These are phyloP conservation scores for Anoplopoma fimbria DNA, from an alignment of 2,113 vertebrate genomes.

Conservation along the genomic window DNA sequence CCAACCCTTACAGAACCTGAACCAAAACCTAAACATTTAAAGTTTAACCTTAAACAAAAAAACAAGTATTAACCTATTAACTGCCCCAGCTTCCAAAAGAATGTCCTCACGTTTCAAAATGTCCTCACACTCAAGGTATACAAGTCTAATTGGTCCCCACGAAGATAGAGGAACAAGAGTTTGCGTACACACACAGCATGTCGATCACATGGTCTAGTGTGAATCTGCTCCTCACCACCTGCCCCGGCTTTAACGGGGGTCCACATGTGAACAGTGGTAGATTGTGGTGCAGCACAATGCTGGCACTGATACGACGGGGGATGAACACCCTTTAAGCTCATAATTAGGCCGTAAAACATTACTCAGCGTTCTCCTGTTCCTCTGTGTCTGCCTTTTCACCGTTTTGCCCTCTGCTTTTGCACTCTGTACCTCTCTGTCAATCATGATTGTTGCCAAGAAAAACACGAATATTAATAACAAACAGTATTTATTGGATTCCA, in stretches of 20 bases:
- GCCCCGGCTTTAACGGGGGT: conserved; percentile 14
- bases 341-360: conserved; percentile 24
- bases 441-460: not conserved
- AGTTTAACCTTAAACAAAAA: not conserved
- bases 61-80: not conserved
- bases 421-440: not conserved
- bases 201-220: not conserved
- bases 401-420: not conserved
- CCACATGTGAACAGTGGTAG: conserved; percentile 36
- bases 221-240: conserved; percentile 29
- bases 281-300: conserved; percentile 40
- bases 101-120: not conserved
- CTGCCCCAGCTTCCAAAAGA: not conserved
- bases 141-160: not conserved
- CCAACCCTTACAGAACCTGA: too few species aligned
- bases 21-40: not conserved
- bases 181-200: not conserved
- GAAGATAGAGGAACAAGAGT: not conserved
- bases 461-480: not conserved
- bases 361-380: not conserved
- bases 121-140: not conserved
- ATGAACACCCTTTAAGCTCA: conserved; percentile 42
- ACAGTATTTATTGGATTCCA: not conserved
- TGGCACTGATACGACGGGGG: conserved; percentile 4
- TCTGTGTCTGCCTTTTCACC: not conserved